phyloP scores from a whole-genome alignment of 2,888 invertebrate genomes.

The Amaurobius ferox region DNA sequence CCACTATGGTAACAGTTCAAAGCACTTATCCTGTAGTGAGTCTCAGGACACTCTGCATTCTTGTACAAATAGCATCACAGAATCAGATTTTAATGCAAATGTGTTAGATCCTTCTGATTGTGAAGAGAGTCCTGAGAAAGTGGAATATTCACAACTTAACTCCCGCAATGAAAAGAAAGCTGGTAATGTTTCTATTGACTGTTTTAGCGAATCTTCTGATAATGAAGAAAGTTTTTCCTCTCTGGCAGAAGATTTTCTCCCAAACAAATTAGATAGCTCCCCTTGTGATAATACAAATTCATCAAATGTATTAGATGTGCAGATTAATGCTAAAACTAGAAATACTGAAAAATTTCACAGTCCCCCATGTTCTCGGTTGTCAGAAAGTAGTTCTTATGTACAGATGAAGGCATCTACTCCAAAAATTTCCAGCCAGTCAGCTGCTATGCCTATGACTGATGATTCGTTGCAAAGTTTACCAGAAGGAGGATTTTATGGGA shows the following conservation, averaged over 20 bases:
- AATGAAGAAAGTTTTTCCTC: slow-evolving; percentile 23
- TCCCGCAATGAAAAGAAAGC: background rate
- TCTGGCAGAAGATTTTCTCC: slow-evolving; percentile 3
- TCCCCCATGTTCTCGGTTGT: background rate
- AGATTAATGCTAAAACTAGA: background rate
- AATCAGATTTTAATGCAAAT: slow-evolving; percentile 64
- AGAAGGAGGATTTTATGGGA: slow-evolving; percentile 78
- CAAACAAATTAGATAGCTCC: background rate
- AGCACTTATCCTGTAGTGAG: slow-evolving; percentile 52
- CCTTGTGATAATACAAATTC: background rate
- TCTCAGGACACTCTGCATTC: slow-evolving; percentile 66
- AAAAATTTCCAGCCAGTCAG: background rate
- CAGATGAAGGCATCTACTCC: slow-evolving; percentile 44
- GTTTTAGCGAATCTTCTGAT: slow-evolving; percentile 25
- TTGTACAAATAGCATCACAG: slow-evolving; percentile 56
- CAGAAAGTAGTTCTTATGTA: background rate
- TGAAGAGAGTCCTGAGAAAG: background rate
- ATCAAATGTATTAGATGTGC: background rate
- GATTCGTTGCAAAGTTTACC: slow-evolving; percentile 73
- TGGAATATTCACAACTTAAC: background rate
- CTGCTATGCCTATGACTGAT: slow-evolving; percentile 28
- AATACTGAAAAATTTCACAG: background rate
- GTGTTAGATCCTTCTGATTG: slow-evolving; percentile 17
- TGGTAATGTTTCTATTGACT: background rate
- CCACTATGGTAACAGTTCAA: slow-evolving; percentile 26